These are phyloP conservation scores for Temnothorax ravouxi DNA, from an alignment of 2,888 invertebrate genomes.

Conservation along the genomic window DNA sequence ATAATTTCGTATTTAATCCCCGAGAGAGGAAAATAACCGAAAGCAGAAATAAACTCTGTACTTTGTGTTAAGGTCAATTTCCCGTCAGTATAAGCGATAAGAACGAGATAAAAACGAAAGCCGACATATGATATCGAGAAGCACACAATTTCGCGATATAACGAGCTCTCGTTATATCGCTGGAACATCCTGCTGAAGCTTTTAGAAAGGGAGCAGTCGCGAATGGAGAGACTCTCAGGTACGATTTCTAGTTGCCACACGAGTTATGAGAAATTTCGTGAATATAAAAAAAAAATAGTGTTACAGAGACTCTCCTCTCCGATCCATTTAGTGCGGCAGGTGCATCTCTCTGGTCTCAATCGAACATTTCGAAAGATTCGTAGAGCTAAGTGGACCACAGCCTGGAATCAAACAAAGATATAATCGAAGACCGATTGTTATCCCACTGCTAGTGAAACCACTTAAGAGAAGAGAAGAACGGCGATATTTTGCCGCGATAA, in stretches of 20 bases:
- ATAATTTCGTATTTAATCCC: background rate
- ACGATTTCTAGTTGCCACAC: background rate
- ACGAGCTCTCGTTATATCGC: background rate
- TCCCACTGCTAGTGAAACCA: background rate
- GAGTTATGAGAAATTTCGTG: background rate
- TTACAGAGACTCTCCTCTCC: background rate
- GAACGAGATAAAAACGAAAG: background rate
- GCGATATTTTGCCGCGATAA: background rate
- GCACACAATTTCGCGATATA: background rate
- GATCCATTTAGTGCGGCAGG: background rate
- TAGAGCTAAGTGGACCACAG: background rate
- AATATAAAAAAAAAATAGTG: background rate
- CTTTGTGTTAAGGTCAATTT: background rate
- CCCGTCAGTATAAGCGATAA: background rate
- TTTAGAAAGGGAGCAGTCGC: background rate
- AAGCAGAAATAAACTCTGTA: background rate
- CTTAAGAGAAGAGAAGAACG: background rate
- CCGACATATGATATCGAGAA: background rate
- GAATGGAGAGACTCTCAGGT: background rate
- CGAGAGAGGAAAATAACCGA: background rate
- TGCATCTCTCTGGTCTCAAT: too few species aligned
- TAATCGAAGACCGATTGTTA: background rate
- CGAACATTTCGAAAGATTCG: background rate
- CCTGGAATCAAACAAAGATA: background rate
- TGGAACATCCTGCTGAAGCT: background rate